Evolutionary conservation across 2,888 invertebrate genomes (phyloP), one percentile per base, ranked within the genome.

Genomic region (Caenorhabditis virilis): DNA sequence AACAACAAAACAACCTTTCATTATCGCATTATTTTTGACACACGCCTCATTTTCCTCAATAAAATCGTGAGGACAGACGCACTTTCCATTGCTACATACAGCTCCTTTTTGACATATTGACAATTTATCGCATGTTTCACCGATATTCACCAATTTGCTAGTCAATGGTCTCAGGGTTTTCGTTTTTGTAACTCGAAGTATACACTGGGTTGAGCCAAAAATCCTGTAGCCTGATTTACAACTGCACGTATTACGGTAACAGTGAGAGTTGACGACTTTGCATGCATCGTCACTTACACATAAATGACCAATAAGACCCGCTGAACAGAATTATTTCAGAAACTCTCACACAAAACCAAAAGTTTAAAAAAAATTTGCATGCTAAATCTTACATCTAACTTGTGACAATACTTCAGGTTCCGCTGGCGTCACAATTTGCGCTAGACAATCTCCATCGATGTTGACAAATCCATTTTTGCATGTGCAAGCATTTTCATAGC

Each of bases 191-290:
- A 56, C 56, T 53, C 53, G 38, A 33, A 56, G 66, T 30, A 76
- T 76, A 46, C 76, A 76, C 51, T 76, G 76, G 11, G 74, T 76
- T 0, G 68, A 67, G n/a, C 74, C 76, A 45, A 74, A 76, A 23
- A 74, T 66, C 30, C 74, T 26, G 57, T 61, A 74, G 38, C 74
- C 75, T 15, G 50, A 47, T 5, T 51, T 58, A 55, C 78, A 78
- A 13, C 59, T 61, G 51, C 78, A 78, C n/a, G 59, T 51, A 20
- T 64, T 61, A 33, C 63, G 38, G 15, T 41, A 42, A 56, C 77
- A 77, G 18, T 56, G 43, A 7, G 77, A 72, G 41, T 76, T 63
- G 7, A 39, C 46, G 33, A 72, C 67, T 39, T 61, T 53, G 52
- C 76, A 76, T 3, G 74, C 58, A 38, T 50, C 46, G 43, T 69